These are phyloP conservation scores for Parascotia fuliginaria DNA, from an alignment of 2,888 invertebrate species.

Conservation along the genomic window DNA sequence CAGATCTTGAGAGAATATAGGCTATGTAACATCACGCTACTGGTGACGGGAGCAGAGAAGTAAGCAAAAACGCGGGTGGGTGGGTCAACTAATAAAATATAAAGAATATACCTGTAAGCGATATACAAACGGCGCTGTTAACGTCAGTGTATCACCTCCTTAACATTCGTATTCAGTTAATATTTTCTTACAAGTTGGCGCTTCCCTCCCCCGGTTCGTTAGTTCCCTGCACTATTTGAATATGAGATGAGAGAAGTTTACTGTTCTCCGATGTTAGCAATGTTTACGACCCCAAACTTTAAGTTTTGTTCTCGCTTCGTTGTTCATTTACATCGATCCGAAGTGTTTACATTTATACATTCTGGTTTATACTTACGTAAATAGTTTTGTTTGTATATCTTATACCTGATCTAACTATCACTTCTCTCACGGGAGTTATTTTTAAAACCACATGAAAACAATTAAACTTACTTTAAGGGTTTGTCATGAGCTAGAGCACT, in stretches of 20 bases:
- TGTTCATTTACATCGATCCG: constrained; percentile 66
- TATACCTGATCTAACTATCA: no score
- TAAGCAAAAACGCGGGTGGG: no score
- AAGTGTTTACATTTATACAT: constrained; percentile 53
- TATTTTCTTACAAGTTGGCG: constrained; percentile 62
- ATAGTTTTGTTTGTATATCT: background rate
- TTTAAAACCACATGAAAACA: no score
- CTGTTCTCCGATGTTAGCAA: constrained; percentile 64
- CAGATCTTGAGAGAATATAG: no score
- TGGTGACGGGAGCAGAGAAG: no score
- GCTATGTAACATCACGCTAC: no score
- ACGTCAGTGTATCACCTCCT: constrained; percentile 19
- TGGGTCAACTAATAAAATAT: no score
- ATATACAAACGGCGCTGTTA: no score
- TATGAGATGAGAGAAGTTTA: constrained; percentile 77
- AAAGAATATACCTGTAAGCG: no score
- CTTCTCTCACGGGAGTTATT: no score
- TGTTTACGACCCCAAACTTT: constrained; percentile 77
- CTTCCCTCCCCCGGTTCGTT: constrained; percentile 65
- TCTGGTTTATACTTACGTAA: constrained; percentile 30
- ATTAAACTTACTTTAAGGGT: no score
- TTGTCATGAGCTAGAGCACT: no score
- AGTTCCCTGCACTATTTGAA: constrained; percentile 83
- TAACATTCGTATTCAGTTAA: constrained; percentile 46
- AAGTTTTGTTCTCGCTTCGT: constrained; percentile 65